A percentile compares a stretch with the other conserved stretches of the same genome.
Conservation (phyloP, 2,113 vertebrate genomes). For the Barnardius zonarius region DNA sequence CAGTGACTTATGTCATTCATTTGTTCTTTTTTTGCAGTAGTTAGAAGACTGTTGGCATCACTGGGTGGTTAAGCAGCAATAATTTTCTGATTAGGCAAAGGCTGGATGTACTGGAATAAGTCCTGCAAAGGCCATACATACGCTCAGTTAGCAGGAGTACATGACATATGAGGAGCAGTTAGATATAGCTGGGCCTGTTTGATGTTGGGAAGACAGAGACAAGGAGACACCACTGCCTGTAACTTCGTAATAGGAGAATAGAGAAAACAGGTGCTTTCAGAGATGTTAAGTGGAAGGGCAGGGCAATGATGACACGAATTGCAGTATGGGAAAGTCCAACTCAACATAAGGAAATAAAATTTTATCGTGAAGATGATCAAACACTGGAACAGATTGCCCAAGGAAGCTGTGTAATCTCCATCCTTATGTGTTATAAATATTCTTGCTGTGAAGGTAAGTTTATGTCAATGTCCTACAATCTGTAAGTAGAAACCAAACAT, state of each 20-base stretch:
- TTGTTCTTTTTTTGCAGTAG: neutral
- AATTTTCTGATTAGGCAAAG: neutral
- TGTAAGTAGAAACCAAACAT: neutral
- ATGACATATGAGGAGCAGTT: neutral
- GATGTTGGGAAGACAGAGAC: neutral
- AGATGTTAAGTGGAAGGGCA: neutral
- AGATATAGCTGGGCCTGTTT: neutral
- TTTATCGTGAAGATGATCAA: neutral
- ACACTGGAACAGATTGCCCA: neutral
- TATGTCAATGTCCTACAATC: neutral
- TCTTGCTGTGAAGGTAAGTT: neutral
- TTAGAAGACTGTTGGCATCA: neutral
- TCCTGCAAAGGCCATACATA: neutral
- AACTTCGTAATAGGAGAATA: neutral
- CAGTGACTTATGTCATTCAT: neutral
- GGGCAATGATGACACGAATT: neutral
- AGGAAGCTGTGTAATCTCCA: neutral
- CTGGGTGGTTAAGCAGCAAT: neutral
- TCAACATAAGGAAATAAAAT: neutral
- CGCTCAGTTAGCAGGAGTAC: neutral
- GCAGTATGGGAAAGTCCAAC: neutral
- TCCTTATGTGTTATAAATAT: neutral
- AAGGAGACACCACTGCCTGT: neutral
- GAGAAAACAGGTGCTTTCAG: neutral
- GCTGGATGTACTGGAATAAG: neutral